These are phyloP conservation scores for Mionectes olivaceus DNA, from an alignment of 2,797 vertebrate genomes.

Conservation along the genomic window DNA sequence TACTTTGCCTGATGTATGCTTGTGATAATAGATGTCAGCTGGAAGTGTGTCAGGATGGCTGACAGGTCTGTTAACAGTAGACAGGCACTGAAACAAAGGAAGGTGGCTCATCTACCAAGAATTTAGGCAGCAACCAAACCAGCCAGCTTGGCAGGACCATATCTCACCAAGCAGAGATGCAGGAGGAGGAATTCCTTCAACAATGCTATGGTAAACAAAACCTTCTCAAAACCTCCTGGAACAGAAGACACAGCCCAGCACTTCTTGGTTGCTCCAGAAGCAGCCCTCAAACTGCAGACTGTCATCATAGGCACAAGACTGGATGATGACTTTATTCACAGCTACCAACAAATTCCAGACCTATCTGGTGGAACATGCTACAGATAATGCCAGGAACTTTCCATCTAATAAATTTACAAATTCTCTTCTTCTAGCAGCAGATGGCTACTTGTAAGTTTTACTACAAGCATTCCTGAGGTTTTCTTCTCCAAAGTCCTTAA, in stretches of 20 bases:
- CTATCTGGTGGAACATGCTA: not conserved
- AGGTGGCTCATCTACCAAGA: not conserved
- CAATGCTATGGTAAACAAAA: not conserved
- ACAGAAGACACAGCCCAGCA: not conserved
- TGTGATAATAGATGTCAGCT: not conserved
- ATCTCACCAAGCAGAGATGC: not conserved
- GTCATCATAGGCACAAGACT: fast-evolving
- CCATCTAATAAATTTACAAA: not conserved
- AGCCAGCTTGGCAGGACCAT: not conserved
- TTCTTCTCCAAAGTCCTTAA: not conserved
- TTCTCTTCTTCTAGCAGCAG: not conserved
- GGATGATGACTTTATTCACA: not conserved
- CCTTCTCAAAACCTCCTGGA: not conserved
- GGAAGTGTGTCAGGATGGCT: not conserved
- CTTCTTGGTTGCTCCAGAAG: not conserved
- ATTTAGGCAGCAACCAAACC: not conserved
- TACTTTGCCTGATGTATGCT: not conserved
- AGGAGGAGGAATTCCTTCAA: not conserved
- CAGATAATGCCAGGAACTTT: not conserved
- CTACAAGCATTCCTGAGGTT: not conserved
- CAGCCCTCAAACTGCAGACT: not conserved
- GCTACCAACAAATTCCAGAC: not conserved
- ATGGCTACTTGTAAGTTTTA: not conserved
- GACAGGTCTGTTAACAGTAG: not conserved
- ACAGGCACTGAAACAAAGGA: not conserved